phyloP scores from a whole-genome alignment of 2,113 vertebrate species.

The Phocoena sinus region DNA sequence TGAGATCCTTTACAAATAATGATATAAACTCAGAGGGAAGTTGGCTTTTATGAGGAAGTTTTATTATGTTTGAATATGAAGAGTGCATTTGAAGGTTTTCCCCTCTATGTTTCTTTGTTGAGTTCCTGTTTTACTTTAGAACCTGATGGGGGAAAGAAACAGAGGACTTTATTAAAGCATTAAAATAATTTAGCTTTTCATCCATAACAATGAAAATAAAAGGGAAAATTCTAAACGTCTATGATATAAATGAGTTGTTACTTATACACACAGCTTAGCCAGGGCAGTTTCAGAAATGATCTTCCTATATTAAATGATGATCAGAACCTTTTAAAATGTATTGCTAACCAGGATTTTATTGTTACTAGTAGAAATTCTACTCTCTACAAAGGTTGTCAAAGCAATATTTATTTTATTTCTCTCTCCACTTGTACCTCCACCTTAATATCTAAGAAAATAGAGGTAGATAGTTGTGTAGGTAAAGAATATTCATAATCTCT shows the following conservation, averaged over 20 bases:
- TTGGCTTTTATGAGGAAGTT: conserved; percentile 13
- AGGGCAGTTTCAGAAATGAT: not conserved
- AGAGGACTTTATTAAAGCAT: not conserved
- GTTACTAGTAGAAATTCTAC: not conserved
- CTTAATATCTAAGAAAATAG: not conserved
- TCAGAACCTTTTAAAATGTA: not conserved
- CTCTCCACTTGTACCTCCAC: not conserved
- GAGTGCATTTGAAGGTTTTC: not conserved
- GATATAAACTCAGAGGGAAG: not conserved
- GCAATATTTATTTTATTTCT: not conserved
- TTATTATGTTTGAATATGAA: not conserved
- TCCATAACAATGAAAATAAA: not conserved
- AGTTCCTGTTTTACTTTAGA: not conserved
- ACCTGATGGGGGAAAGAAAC: not conserved
- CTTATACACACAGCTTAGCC: not conserved
- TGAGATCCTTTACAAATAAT: not conserved
- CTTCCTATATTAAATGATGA: not conserved
- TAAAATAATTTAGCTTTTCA: not conserved
- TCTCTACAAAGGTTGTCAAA: not conserved
- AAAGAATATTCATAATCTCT: not conserved
- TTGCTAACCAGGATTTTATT: not conserved
- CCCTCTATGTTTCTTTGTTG: not conserved
- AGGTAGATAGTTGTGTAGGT: not conserved
- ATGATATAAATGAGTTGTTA: not conserved
- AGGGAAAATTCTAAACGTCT: not conserved